A percentile compares a stretch with the other conserved stretches of the same genome.
Evolutionary conservation across 2,797 vertebrate species (phyloP).

Genomic region (Nannoperca obscura): DNA sequence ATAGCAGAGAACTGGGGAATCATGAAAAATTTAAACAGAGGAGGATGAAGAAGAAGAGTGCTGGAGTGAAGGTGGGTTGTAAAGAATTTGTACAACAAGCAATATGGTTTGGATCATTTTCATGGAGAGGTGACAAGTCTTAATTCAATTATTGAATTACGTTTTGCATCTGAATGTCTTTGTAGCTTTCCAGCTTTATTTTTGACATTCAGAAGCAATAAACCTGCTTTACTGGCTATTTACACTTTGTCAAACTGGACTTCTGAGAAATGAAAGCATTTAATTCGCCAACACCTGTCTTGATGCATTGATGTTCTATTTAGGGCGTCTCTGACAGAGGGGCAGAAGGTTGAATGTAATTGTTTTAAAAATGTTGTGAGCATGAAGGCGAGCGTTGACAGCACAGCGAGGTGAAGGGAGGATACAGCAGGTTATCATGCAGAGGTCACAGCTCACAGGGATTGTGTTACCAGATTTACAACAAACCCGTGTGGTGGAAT

Average conservation of each 20-base stretch:
- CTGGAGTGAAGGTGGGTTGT: constrained; percentile 3
- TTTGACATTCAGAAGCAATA: not conserved
- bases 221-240: not conserved
- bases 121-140: not conserved
- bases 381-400: not conserved
- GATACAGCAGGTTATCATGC: constrained; percentile 32
- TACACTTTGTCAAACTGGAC: not conserved
- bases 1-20: not conserved
- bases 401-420: constrained; percentile 15
- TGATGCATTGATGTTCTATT: too few relatives aligned
- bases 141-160: not conserved
- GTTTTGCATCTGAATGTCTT: not conserved
- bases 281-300: too few relatives aligned
- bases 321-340: not conserved
- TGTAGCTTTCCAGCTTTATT: not conserved
- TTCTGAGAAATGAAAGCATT: not conserved
- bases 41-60: constrained; percentile 23
- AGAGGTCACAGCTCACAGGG: constrained; percentile 15
- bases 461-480: constrained; percentile 64
- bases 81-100: not conserved
- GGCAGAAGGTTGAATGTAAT: not conserved
- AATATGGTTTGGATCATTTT: not conserved
- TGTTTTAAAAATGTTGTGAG: constrained; percentile 1
- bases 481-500: constrained; percentile 21
- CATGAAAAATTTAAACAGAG: constrained; percentile 18